Conservation (phyloP, 2,888 invertebrate species). For the Parnassius glacialis region DNA sequence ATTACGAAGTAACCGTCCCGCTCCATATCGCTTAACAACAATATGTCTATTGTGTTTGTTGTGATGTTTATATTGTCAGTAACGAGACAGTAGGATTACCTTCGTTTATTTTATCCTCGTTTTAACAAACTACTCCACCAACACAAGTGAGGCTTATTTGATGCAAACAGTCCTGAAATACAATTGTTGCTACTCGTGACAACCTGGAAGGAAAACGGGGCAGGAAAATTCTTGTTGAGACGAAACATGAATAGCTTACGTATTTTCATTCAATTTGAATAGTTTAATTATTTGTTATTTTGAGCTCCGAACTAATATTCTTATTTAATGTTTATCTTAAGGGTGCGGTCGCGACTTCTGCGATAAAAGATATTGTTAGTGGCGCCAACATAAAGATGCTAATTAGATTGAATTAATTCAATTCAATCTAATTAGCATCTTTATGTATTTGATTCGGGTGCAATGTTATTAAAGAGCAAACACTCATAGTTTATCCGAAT, state of each 20-base stretch:
- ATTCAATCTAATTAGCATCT: too few relatives aligned
- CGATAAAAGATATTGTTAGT: background rate
- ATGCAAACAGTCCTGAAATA: slow-evolving; percentile 20
- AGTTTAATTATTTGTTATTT: too few relatives aligned
- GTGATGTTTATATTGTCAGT: slow-evolving; percentile 11
- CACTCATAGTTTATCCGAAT: too few relatives aligned
- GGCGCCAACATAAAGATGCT: too few relatives aligned
- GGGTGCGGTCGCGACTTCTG: too few relatives aligned
- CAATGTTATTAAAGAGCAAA: too few relatives aligned
- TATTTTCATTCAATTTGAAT: too few relatives aligned
- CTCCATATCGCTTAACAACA: background rate
- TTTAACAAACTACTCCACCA: slow-evolving; percentile 17
- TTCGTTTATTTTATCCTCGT: slow-evolving; percentile 13
- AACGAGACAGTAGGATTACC: slow-evolving; percentile 6
- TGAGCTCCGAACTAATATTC: too few relatives aligned
- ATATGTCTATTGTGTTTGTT: background rate
- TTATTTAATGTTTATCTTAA: too few relatives aligned
- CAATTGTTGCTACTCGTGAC: slow-evolving; percentile 15
- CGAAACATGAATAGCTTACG: background rate
- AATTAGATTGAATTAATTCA: too few relatives aligned
- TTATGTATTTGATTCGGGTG: too few relatives aligned
- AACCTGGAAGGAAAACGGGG: slow-evolving; percentile 7
- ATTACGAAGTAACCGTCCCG: background rate
- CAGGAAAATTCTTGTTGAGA: slow-evolving; percentile 2
- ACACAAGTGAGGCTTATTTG: slow-evolving; percentile 15